phyloP scores from a whole-genome alignment of 2,113 vertebrate species.

The Serilophus lunatus region DNA sequence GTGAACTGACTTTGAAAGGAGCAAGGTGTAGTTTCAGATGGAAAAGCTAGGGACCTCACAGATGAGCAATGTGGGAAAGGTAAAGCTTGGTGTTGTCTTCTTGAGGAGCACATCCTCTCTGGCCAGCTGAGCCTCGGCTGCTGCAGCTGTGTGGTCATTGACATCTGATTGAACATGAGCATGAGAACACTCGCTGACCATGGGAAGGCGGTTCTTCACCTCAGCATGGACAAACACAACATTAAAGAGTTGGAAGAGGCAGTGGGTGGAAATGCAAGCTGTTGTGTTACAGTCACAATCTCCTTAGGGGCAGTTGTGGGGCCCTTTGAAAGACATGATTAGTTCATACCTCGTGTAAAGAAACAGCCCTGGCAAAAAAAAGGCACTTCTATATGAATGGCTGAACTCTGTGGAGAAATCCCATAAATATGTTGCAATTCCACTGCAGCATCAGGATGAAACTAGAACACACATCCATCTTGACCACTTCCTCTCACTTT shows the following conservation, averaged over 20 bases:
- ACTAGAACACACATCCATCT: too few species aligned
- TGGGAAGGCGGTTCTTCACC: neutral
- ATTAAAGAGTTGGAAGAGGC: neutral
- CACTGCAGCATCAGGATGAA: too few species aligned
- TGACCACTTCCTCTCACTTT: neutral
- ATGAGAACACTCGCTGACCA: fast-evolving
- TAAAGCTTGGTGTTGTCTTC: neutral
- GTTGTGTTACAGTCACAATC: neutral
- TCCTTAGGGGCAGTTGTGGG: neutral
- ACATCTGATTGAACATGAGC: neutral
- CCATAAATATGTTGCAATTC: neutral
- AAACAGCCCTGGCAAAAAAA: neutral
- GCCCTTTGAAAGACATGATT: neutral
- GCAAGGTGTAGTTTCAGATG: neutral
- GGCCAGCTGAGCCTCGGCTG: neutral
- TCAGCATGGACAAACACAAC: neutral
- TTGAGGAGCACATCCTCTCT: neutral
- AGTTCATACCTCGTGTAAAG: neutral
- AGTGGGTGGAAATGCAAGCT: neutral
- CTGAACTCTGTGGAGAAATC: neutral
- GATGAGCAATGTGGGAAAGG: neutral
- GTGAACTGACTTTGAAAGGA: neutral
- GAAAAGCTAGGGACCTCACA: neutral
- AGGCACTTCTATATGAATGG: neutral
- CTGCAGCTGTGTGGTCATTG: neutral